Evolutionary conservation across 2,888 invertebrate genomes (phyloP).

Genomic region (Aporophyla lueneburgensis): DNA sequence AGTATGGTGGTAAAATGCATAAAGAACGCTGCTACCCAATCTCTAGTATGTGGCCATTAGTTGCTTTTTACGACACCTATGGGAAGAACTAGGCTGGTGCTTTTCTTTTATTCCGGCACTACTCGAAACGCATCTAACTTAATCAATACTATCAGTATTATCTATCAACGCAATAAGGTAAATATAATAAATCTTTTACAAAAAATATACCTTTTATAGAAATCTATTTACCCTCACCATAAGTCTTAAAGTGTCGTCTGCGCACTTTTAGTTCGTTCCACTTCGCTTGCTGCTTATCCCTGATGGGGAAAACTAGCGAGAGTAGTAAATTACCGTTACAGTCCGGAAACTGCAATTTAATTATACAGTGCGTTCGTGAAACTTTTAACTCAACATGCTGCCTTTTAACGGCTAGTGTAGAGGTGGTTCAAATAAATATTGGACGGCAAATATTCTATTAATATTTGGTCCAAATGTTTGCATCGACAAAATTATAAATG

Average conservation of each 20-base stretch:
- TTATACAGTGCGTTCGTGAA: constrained; percentile 39
- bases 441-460: neutral
- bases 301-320: constrained; percentile 18
- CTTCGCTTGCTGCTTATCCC: constrained; percentile 17
- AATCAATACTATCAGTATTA: too few species aligned
- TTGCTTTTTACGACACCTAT: too few species aligned
- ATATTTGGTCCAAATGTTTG: neutral
- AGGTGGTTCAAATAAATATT: constrained; percentile 17
- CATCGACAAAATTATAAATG: neutral
- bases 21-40: too few species aligned
- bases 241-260: neutral
- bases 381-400: constrained; percentile 31
- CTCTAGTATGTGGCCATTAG: too few species aligned
- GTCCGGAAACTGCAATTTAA: constrained; percentile 45
- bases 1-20: too few species aligned
- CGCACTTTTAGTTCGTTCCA: constrained; percentile 11
- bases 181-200: neutral
- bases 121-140: too few species aligned
- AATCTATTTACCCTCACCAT: neutral
- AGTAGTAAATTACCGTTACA: constrained; percentile 29
- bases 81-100: too few species aligned
- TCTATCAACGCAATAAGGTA: too few species aligned
- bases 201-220: neutral
- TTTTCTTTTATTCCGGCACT: too few species aligned
- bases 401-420: neutral